Percentiles rank a stretch among this genome's conserved stretches.
These are phyloP conservation scores for Drosophila nr. perissopoda DNA, from an alignment of 2,888 invertebrate species.

Conservation along the genomic window DNA sequence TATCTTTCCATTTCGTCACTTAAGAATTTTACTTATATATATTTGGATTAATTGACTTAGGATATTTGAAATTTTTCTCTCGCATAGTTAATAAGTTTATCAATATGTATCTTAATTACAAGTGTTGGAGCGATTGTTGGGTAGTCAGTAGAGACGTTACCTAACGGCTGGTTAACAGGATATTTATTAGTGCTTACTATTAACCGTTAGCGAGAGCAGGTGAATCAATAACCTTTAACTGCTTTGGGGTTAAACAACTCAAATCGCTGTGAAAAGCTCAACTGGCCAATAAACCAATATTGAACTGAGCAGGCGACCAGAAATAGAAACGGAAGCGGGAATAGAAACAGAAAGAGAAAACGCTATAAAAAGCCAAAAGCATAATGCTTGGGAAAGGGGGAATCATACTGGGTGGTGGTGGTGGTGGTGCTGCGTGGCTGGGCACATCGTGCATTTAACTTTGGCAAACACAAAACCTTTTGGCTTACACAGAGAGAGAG, in stretches of 20 bases:
- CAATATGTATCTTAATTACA: neutral
- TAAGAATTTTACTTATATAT: neutral
- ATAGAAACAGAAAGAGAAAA: constrained; percentile 6
- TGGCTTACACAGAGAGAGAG: constrained; percentile 43
- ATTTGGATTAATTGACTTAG: neutral
- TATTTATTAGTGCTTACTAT: neutral
- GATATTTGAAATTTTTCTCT: too few species aligned
- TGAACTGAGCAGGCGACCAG: constrained; percentile 28
- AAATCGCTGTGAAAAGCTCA: constrained; percentile 54
- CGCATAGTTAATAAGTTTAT: too few species aligned
- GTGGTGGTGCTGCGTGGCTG: constrained; percentile 42
- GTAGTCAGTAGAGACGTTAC: neutral
- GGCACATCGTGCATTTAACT: constrained; percentile 60
- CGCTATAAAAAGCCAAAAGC: constrained; percentile 1
- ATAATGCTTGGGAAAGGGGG: neutral
- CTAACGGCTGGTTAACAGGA: neutral
- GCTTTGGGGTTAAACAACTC: constrained; percentile 45
- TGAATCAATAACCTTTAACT: constrained; percentile 52
- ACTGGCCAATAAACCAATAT: constrained; percentile 64
- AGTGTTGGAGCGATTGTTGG: neutral
- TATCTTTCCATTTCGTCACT: neutral
- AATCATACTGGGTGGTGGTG: neutral
- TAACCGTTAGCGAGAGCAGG: constrained; percentile 20
- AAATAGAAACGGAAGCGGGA: constrained; percentile 1
- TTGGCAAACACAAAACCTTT: constrained; percentile 76